Percentiles rank a stretch among this genome's conserved stretches.
Conservation (phyloP, 2,113 vertebrate genomes). For the Otolemur garnettii region DNA sequence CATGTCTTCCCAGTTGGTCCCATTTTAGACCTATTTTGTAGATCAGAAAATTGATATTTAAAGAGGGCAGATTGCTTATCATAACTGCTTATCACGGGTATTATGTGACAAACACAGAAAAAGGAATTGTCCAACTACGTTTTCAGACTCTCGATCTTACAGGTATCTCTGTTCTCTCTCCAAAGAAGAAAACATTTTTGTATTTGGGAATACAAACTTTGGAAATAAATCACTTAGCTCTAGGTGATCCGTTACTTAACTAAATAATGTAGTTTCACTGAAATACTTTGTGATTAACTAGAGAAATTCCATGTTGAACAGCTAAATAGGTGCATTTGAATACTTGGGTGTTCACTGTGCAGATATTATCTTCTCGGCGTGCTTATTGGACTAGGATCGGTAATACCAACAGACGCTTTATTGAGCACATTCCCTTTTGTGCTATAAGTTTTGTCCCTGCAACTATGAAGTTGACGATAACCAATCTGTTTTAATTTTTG, state of each 20-base stretch:
- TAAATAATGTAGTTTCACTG: not conserved
- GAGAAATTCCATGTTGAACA: not conserved
- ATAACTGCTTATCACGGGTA: not conserved
- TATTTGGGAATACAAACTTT: not conserved
- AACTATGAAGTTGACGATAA: constrained; percentile 55
- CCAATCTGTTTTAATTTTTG: constrained; percentile 59
- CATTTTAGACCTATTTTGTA: not conserved
- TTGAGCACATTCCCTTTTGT: not conserved
- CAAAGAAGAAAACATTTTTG: not conserved
- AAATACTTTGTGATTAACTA: not conserved
- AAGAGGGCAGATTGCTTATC: not conserved
- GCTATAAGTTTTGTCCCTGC: constrained; percentile 18
- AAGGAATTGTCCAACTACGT: not conserved
- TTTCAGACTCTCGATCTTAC: not conserved
- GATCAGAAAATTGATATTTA: not conserved
- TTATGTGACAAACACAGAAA: not conserved
- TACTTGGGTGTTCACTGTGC: not conserved
- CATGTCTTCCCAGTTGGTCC: not conserved
- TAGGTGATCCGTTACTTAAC: not conserved
- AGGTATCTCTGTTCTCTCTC: not conserved
- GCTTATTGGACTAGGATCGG: constrained; percentile 20
- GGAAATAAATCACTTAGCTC: not conserved
- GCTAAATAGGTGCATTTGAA: not conserved
- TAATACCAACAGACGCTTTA: constrained; percentile 28
- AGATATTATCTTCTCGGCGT: not conserved